These are phyloP conservation scores for Gymnarchus niloticus DNA, from an alignment of 2,113 vertebrate genomes.

Conservation along the genomic window DNA sequence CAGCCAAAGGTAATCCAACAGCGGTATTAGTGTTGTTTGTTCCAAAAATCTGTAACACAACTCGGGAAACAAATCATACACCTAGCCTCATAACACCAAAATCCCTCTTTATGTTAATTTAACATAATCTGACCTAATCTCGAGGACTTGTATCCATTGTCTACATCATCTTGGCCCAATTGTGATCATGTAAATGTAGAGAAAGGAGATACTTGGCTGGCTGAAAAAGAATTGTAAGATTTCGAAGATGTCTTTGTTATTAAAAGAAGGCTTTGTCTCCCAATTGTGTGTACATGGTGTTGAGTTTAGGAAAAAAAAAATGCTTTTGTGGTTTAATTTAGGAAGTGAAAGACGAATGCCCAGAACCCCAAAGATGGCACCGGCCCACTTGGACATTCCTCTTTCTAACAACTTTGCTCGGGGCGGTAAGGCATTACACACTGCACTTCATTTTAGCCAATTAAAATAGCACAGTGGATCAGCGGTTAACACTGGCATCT, in stretches of 20 bases:
- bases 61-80: constrained; percentile 43
- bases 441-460: constrained; percentile 21
- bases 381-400: constrained; percentile 89
- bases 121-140: constrained; percentile 56
- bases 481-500: not conserved
- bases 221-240: constrained; percentile 36
- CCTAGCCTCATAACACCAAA: constrained; percentile 60
- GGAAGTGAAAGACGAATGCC: constrained; percentile 84
- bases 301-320: constrained; percentile 50
- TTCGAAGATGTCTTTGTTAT: constrained; percentile 30
- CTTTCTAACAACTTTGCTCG: constrained; percentile 90
- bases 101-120: constrained; percentile 54
- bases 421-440: constrained; percentile 78
- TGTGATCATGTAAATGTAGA: constrained; percentile 49
- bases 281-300: constrained; percentile 49
- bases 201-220: constrained; percentile 44
- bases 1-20: constrained; percentile 46
- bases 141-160: constrained; percentile 48
- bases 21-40: constrained; percentile 46
- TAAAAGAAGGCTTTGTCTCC: not conserved
- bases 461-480: not conserved
- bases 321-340: constrained; percentile 60
- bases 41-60: constrained; percentile 58
- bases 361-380: constrained; percentile 89
- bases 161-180: constrained; percentile 35